Conservation (phyloP, 2,113 vertebrate genomes). For the Istiophorus platypterus region DNA sequence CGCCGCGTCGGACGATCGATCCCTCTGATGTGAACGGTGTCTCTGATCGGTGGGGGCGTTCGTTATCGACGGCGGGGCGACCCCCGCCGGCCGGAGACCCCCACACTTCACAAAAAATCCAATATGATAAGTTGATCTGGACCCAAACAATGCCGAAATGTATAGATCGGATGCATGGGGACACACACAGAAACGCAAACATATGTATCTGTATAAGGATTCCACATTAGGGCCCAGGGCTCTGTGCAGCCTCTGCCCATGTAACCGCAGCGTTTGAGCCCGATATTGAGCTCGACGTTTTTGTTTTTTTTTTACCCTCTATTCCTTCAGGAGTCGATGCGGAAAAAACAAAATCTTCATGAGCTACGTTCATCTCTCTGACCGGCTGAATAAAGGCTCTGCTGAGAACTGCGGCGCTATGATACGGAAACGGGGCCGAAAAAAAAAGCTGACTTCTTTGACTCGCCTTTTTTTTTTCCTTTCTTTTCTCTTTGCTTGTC, state of each 20-base stretch:
- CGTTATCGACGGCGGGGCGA: slow-evolving; percentile 64
- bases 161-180: slow-evolving; percentile 44
- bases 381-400: slow-evolving; percentile 29
- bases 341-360: slow-evolving; percentile 38
- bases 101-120: slow-evolving; percentile 49
- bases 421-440: slow-evolving; percentile 27
- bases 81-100: slow-evolving; percentile 33
- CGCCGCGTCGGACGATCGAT: slow-evolving; percentile 51
- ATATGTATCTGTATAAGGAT: slow-evolving; percentile 1
- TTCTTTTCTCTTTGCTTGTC: background rate
- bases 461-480: background rate
- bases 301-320: slow-evolving; percentile 61
- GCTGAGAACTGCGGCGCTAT: slow-evolving; percentile 7
- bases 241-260: slow-evolving; percentile 31
- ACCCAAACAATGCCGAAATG: slow-evolving; percentile 48
- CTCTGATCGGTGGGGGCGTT: slow-evolving; percentile 67
- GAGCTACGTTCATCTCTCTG: slow-evolving; percentile 12
- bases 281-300: slow-evolving; percentile 64
- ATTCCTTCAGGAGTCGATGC: slow-evolving; percentile 32
- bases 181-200: slow-evolving; percentile 11
- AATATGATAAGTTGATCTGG: slow-evolving; percentile 43
- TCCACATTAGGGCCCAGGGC: slow-evolving; percentile 41
- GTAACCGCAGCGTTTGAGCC: slow-evolving; percentile 62
- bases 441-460: background rate
- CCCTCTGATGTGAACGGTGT: slow-evolving; percentile 70